A percentile compares a stretch with the other conserved stretches of the same genome.
Evolutionary conservation across 2,888 invertebrate species (phyloP).

Genomic region (Galeopsomyia nigrocyanea): DNA sequence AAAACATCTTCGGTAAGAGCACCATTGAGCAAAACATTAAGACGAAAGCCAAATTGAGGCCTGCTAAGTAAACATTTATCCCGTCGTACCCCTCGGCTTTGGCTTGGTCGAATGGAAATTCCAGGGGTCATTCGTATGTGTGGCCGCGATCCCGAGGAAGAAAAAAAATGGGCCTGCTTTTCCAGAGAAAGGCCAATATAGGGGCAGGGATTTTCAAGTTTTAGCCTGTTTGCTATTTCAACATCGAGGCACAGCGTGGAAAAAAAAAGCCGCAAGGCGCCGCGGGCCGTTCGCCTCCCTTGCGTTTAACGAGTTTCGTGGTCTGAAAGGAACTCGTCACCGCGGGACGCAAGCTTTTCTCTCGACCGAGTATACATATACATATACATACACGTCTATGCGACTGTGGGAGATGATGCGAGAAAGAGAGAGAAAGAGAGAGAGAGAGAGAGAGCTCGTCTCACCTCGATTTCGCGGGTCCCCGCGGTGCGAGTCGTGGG

Average conservation of each 20-base stretch:
- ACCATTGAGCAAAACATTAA: too few species aligned
- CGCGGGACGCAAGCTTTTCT: conserved; percentile 34
- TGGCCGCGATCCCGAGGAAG: neutral
- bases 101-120: conserved; percentile 5
- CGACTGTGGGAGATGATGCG: too few species aligned
- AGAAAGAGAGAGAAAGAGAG: too few species aligned
- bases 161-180: conserved; percentile 28
- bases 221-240: conserved; percentile 12
- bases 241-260: conserved; percentile 1
- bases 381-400: neutral
- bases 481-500: neutral
- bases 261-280: conserved; percentile 12
- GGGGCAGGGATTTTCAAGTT: conserved; percentile 6
- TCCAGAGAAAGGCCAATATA: conserved; percentile 3
- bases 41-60: too few species aligned
- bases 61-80: too few species aligned
- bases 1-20: too few species aligned
- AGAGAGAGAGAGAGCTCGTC: too few species aligned
- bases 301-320: conserved; percentile 37
- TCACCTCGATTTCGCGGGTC: conserved; percentile 6
- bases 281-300: conserved; percentile 13
- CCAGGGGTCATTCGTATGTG: neutral
- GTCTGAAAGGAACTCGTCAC: conserved; percentile 27
- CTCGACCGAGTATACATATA: neutral
- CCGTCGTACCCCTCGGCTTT: too few species aligned